Conservation (phyloP, 2,113 vertebrate species). For the Cyanoderma ruficeps region DNA sequence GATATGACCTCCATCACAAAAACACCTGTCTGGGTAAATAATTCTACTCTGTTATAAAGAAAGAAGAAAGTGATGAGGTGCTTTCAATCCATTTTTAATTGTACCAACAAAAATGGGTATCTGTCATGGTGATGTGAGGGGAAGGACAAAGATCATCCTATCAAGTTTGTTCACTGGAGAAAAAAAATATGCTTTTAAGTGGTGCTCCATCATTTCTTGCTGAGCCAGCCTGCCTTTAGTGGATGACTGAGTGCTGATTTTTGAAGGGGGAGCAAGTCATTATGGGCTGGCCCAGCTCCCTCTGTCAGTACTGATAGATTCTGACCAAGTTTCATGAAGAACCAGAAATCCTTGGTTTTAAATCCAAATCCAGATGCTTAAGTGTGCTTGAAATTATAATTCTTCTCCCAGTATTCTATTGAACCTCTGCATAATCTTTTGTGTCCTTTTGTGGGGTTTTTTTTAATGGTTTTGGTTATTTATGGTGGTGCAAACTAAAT, state of each 20-base stretch:
- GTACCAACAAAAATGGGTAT: background rate
- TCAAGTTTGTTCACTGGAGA: background rate
- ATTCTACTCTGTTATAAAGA: background rate
- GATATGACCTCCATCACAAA: background rate
- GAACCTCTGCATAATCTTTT: background rate
- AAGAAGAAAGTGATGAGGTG: background rate
- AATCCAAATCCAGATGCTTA: fast-evolving
- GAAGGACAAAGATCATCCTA: constrained; percentile 22
- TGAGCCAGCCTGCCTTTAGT: background rate
- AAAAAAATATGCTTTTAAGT: background rate
- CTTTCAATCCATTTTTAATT: constrained; percentile 49
- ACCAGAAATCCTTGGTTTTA: background rate
- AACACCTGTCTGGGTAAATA: constrained; percentile 38
- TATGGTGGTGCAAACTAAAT: background rate
- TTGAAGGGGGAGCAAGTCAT: background rate
- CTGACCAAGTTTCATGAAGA: background rate
- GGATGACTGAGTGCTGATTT: background rate
- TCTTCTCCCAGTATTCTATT: background rate
- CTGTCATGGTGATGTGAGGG: background rate
- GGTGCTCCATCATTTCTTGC: background rate
- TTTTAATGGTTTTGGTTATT: background rate
- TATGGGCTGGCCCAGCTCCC: background rate
- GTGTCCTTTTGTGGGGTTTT: background rate
- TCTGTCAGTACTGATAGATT: background rate
- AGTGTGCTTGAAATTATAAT: background rate